Base-by-base conservation (phyloP, 1,140 invertebrate species). In the Epicauta chinensis region DNA sequence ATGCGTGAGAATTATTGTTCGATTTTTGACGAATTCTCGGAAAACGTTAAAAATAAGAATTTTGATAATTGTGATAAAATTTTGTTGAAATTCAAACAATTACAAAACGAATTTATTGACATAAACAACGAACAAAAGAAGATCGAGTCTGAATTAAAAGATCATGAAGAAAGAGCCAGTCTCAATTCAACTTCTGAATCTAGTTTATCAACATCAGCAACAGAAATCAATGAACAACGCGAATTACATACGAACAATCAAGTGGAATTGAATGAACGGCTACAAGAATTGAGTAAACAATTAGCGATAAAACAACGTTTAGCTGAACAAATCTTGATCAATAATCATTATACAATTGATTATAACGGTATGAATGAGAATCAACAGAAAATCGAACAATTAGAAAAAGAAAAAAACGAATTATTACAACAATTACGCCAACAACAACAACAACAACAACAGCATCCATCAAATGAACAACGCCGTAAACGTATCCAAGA, bases 231-330 rank as follows among this genome's bases (percentile, higher is more conserved):
- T 30, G 69, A 81, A 48, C 76, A 80, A 55, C 77, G 11, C 12
- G 32, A 34, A 34, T 34, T 12, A 10, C 32, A 34, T 3, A 12
- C 32, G 11, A 69, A 81, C 47, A 76, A 79, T 51, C 63, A 80
- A 69, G 71, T 78, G 30, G 75, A 75, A 15, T 62, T 79, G 0
- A 80, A 81, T 48, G 75, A 78, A 51, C 76, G 86, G 67, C 68
- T 87, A 7, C 78, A 83, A 62, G 80, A 83, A 53, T 75, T 93
- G 1, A 88, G 87, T 61, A 81, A 79, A 13, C 79, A 84, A 38
- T 71, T 93, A 54, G 79, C 81, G 3, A 74, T 85, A 35, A 93
- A 93, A 63, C 84, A 91, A 64, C 79, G 82, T 37, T 71, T 93
- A 2, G 84, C 88, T 0, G 73, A 79, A 49, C 77, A 80, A 34